phyloP scores from a whole-genome alignment of 2,797 vertebrate genomes.

The Nyctalus aviator region DNA sequence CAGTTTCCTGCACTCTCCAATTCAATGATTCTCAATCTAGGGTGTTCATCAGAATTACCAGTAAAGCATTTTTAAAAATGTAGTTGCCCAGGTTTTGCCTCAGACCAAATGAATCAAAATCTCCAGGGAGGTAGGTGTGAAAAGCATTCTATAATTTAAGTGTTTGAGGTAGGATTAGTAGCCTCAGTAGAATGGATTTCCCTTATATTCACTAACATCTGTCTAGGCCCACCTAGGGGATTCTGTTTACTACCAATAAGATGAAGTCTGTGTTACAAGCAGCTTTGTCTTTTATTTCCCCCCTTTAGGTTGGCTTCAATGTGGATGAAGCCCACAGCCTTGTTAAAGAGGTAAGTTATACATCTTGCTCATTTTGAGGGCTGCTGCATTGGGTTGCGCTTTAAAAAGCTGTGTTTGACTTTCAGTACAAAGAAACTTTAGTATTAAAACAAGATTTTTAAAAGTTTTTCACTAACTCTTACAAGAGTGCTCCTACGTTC shows the following conservation, averaged over 20 bases:
- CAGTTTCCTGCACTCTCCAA: conserved; percentile 49
- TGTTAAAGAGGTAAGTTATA: conserved; percentile 93
- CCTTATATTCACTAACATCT: not conserved
- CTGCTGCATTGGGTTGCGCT: not conserved
- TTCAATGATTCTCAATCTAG: conserved; percentile 9
- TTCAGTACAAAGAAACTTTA: conserved; percentile 43
- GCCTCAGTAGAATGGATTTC: not conserved
- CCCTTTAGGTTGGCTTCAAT: conserved; percentile 92
- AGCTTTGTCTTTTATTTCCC: conserved; percentile 56
- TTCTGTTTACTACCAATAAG: conserved; percentile 33
- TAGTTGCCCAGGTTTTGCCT: not conserved
- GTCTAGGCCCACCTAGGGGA: not conserved
- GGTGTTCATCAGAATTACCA: conserved; percentile 34
- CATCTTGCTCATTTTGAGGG: conserved; percentile 15
- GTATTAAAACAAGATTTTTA: conserved; percentile 54
- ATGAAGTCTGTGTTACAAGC: conserved; percentile 45
- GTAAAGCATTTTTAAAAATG: conserved; percentile 20
- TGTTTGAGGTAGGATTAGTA: not conserved
- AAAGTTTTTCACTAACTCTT: not conserved
- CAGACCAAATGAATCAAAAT: conserved; percentile 16
- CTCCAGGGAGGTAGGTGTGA: not conserved
- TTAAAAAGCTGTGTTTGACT: conserved; percentile 28
- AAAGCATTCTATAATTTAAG: not conserved
- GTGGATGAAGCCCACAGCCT: conserved; percentile 93
- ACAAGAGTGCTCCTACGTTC: not conserved